Evolutionary conservation across 2,888 invertebrate genomes (phyloP).

Genomic region (Amphipoea oculea): DNA sequence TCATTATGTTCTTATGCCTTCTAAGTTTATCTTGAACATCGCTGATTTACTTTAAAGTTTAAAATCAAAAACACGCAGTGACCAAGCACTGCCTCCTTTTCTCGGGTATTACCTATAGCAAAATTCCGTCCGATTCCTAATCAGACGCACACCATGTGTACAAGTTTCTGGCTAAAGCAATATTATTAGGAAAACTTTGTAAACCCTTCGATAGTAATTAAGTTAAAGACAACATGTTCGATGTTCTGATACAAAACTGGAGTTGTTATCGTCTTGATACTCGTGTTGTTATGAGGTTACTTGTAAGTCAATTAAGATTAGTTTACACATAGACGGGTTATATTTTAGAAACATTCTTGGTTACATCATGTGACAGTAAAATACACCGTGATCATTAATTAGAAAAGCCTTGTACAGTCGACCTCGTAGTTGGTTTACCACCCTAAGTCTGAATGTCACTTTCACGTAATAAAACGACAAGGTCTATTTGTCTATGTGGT

Average conservation of each 20-base stretch:
- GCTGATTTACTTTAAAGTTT: no score
- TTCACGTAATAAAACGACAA: not conserved
- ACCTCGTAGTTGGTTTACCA: not conserved
- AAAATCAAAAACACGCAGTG: not conserved
- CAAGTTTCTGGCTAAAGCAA: not conserved
- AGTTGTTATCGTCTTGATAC: slow-evolving; percentile 29
- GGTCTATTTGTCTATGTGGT: not conserved
- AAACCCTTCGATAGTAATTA: slow-evolving; percentile 38
- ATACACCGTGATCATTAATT: not conserved
- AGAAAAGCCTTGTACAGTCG: not conserved
- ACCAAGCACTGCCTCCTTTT: not conserved
- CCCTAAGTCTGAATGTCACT: not conserved
- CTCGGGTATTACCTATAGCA: no score
- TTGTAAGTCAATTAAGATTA: slow-evolving; percentile 32
- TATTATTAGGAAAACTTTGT: slow-evolving; percentile 42
- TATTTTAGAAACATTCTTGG: not conserved
- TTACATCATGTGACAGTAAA: not conserved
- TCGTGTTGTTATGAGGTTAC: slow-evolving; percentile 41
- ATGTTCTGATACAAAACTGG: slow-evolving; percentile 31
- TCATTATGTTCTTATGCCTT: no score
- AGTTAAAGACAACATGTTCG: slow-evolving; percentile 35
- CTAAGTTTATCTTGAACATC: no score
- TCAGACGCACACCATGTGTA: slow-evolving; percentile 32
- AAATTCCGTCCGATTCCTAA: not conserved
- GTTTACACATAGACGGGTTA: not conserved